Evolutionary conservation across 2,797 vertebrate genomes (phyloP).

Genomic region (Phataginus tricuspis): DNA sequence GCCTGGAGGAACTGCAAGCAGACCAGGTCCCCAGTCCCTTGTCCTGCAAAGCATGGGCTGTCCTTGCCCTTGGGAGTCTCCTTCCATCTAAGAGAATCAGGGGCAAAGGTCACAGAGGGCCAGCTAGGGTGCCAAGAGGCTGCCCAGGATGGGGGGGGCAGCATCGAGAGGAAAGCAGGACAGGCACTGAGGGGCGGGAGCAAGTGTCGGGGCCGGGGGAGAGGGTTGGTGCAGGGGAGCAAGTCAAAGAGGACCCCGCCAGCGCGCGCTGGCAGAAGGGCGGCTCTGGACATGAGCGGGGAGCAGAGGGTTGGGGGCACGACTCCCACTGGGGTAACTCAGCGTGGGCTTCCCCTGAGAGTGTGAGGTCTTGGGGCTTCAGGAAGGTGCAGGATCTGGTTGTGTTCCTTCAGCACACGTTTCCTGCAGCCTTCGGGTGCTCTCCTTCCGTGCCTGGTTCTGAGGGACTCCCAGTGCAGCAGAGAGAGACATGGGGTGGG

Average conservation of each 20-base stretch:
- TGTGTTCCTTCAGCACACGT: background rate
- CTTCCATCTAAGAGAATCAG: background rate
- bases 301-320: no score
- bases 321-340: background rate
- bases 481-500: background rate
- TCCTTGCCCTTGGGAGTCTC: background rate
- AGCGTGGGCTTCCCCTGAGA: background rate
- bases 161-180: background rate
- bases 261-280: background rate
- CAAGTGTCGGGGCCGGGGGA: background rate
- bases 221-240: background rate
- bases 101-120: background rate
- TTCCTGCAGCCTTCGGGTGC: background rate
- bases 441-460: background rate
- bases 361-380: background rate
- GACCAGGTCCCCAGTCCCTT: background rate
- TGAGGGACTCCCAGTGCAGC: background rate
- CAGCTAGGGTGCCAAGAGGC: background rate
- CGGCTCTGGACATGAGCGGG: background rate
- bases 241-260: background rate
- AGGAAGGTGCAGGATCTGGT: background rate
- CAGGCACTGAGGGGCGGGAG: background rate
- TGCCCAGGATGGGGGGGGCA: background rate
- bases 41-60: background rate
- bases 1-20: background rate